These are phyloP conservation scores for Numenius arquata DNA, from an alignment of 2,113 vertebrate species.

Conservation along the genomic window DNA sequence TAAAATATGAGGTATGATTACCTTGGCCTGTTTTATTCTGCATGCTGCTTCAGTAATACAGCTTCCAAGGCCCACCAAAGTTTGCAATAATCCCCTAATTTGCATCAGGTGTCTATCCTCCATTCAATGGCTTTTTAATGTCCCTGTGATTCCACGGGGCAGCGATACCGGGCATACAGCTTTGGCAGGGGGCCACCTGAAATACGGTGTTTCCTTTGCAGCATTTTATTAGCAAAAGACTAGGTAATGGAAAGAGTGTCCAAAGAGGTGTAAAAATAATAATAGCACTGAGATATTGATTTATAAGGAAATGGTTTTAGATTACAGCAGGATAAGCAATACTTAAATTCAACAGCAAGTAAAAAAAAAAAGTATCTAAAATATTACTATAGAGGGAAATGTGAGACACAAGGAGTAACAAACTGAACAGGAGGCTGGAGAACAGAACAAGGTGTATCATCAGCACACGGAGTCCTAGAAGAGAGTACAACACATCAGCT, in stretches of 20 bases:
- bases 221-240: neutral
- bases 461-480: neutral
- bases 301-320: neutral
- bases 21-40: conserved; percentile 3
- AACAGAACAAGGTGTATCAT: neutral
- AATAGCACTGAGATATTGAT: conserved; percentile 21
- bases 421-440: neutral
- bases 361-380: neutral
- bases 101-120: neutral
- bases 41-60: neutral
- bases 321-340: conserved; percentile 12
- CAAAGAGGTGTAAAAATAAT: conserved; percentile 36
- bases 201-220: neutral
- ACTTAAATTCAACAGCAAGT: neutral
- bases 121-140: neutral
- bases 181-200: neutral
- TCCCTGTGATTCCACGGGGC: neutral
- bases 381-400: neutral
- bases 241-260: neutral
- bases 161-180: neutral
- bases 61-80: neutral
- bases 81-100: conserved; percentile 10
- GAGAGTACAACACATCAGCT: neutral
- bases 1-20: conserved; percentile 23
- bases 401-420: neutral